Evolutionary conservation across 2,888 invertebrate genomes (phyloP), one percentile per base, ranked within the genome.

Genomic region (Plebejus anna): DNA sequence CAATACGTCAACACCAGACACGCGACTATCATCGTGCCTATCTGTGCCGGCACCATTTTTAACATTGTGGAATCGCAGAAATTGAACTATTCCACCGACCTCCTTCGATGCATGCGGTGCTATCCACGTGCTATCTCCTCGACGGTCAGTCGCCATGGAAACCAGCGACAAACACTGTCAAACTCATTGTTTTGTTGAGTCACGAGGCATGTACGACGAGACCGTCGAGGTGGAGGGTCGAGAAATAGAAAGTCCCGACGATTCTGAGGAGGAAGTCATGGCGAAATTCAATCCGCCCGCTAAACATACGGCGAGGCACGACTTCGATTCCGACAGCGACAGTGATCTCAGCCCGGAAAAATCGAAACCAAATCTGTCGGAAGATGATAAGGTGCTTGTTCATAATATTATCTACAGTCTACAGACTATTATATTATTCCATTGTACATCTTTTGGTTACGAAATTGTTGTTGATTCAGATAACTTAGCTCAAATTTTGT

Each of bases 181-280:
- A 82, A 93, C 93, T 75, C 78, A 81, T 79, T 78, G 82, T 82
- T 86, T 85, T 83, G 75, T 51, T 70, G 73, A 73, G 51, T 11
- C 51, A 75, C 86, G 84, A 82, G 90, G 86, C 77, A 94, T 95
- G 94, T 95, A 94, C 83, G 95, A 96, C 89, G 95, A 95, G 84
- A 94, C 94, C 2, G 94, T 95, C 73, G 92, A 94, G 77, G 95
- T 95, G 71, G 87, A 91, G 81, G 94, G 95, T 0, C 92, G 91
- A 81, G 95, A 96, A 80, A 94, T 95, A 59, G 94, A 94, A 7
- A 95, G 95, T 80, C 92, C 94, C 0, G 86, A 88, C 16, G 88
- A 88, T 75, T 85, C 87, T 28, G 91, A 89, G 78, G 91, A 87
- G 77, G 82, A 87, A 0, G 88, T 86, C 22, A 94, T 93, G 93